These are phyloP conservation scores for Aphelinus atriplicis DNA, from an alignment of 1,140 invertebrate species.

Conservation along the genomic window DNA sequence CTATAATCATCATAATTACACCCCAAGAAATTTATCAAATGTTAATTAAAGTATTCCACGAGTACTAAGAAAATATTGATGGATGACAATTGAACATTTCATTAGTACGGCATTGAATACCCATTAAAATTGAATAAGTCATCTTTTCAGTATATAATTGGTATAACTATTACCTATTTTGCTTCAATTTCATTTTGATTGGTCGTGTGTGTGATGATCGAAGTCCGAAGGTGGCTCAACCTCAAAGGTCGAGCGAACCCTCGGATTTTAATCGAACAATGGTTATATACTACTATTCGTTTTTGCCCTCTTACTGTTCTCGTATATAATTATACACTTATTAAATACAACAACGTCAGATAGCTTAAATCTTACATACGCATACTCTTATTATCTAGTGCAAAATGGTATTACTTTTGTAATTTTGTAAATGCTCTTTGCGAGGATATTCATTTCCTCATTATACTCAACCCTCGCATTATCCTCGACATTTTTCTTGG, in stretches of 20 bases:
- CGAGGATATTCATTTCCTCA: no score
- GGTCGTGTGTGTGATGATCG: conserved; percentile 23
- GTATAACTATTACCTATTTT: conserved; percentile 10
- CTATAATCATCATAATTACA: conserved; percentile 11
- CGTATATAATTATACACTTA: conserved; percentile 32
- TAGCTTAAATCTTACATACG: conserved; percentile 48
- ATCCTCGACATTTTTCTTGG: not conserved
- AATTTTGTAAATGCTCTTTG: not conserved
- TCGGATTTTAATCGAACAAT: conserved; percentile 33
- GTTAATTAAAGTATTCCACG: no score
- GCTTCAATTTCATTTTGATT: conserved; percentile 28
- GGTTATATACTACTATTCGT: conserved; percentile 14
- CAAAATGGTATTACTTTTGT: conserved; percentile 45
- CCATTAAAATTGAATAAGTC: not conserved
- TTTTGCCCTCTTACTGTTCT: not conserved
- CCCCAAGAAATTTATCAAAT: no score
- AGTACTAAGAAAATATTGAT: no score
- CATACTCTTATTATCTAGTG: conserved; percentile 41
- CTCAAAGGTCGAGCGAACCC: conserved; percentile 30
- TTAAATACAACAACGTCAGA: conserved; percentile 52
- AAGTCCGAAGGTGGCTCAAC: conserved; percentile 32
- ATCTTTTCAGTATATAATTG: not conserved
- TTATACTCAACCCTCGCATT: not conserved
- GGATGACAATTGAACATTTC: no score
- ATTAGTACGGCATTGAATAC: no score